These are phyloP conservation scores for Amblyornis subalaris DNA, from an alignment of 2,113 vertebrate species.

Conservation along the genomic window DNA sequence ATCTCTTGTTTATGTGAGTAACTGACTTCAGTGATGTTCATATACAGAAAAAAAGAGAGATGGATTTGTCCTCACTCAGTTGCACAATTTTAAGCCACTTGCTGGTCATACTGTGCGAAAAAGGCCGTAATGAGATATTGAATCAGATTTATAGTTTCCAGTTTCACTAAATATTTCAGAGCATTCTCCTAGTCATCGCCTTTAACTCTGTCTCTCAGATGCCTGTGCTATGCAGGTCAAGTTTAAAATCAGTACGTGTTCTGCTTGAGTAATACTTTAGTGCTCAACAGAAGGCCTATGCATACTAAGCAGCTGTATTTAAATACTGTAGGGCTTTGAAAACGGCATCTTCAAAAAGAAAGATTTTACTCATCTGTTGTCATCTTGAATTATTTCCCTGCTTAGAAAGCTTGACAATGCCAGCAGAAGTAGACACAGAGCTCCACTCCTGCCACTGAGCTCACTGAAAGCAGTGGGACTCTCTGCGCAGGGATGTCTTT, in stretches of 20 bases:
- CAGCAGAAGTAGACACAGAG: not conserved
- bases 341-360: not conserved
- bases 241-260: slow-evolving; percentile 34
- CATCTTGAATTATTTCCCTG: rapidly evolving
- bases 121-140: slow-evolving; percentile 1
- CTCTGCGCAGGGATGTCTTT: not conserved
- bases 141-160: slow-evolving; percentile 29
- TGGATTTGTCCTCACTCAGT: not conserved
- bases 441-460: not conserved
- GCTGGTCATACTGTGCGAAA: not conserved
- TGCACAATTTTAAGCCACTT: not conserved
- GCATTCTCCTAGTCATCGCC: not conserved
- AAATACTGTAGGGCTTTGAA: slow-evolving; percentile 9
- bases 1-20: not conserved
- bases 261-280: slow-evolving; percentile 35
- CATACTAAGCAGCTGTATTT: slow-evolving; percentile 39
- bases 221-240: slow-evolving; percentile 5
- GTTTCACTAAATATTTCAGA: slow-evolving; percentile 39
- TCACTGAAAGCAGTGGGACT: not conserved
- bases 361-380: slow-evolving; percentile 2
- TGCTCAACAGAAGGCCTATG: slow-evolving; percentile 2
- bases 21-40: not conserved
- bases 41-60: not conserved
- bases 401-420: not conserved
- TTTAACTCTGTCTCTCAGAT: not conserved